Evolutionary conservation across 2,888 invertebrate species (phyloP).

Genomic region (Parascotia fuliginaria): DNA sequence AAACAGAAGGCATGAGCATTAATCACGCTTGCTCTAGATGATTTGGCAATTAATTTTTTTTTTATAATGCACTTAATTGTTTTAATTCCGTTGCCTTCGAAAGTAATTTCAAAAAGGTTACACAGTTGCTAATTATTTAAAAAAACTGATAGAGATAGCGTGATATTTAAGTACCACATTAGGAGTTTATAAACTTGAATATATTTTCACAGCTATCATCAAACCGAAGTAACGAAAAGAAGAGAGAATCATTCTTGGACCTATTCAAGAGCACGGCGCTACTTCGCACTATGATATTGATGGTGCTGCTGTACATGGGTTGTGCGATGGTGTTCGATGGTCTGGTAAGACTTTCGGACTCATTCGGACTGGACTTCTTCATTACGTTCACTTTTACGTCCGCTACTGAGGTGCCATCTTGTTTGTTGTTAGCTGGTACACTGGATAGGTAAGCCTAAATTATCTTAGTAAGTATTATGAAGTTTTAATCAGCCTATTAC

Average conservation of each 20-base stretch:
- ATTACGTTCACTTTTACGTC: constrained; percentile 64
- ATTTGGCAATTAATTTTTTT: too few relatives aligned
- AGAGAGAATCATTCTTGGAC: background rate
- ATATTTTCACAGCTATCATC: constrained; percentile 27
- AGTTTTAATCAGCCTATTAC: too few relatives aligned
- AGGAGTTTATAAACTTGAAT: background rate
- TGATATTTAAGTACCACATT: too few relatives aligned
- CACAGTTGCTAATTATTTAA: too few relatives aligned
- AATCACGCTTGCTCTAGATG: too few relatives aligned
- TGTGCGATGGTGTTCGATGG: constrained; percentile 60
- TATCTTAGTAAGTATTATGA: too few relatives aligned
- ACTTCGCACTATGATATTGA: background rate
- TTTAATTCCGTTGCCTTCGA: too few relatives aligned
- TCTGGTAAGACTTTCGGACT: constrained; percentile 65
- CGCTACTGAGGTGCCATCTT: constrained; percentile 58
- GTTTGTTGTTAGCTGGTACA: constrained; percentile 14
- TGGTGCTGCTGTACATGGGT: constrained; percentile 52
- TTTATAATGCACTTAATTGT: too few relatives aligned
- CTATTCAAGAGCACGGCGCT: constrained; percentile 2
- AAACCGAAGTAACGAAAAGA: background rate
- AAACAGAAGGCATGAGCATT: too few relatives aligned
- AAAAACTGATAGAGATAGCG: too few relatives aligned
- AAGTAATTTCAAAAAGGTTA: too few relatives aligned
- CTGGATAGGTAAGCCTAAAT: constrained; percentile 16
- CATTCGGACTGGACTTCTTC: constrained; percentile 65